Evolutionary conservation across 2,113 vertebrate species (phyloP).

Genomic region (Crotalus horridus): DNA sequence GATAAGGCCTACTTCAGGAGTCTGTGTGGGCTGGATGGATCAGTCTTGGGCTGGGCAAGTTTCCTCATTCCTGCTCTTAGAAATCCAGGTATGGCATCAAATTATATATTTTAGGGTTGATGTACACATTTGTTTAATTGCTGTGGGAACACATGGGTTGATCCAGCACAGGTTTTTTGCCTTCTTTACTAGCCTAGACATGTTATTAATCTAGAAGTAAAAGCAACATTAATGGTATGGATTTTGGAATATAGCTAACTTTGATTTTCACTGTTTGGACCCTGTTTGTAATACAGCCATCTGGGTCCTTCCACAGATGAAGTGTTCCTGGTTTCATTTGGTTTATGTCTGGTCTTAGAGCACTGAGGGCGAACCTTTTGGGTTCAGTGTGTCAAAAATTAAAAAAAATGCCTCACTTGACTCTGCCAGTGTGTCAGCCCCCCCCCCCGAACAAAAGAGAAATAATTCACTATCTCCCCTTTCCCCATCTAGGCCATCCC

Average conservation of each 20-base stretch:
- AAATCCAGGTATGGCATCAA: background rate
- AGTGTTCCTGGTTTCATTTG: background rate
- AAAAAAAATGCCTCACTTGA: too few species aligned
- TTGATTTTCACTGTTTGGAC: background rate
- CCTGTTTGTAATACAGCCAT: background rate
- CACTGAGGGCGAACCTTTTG: background rate
- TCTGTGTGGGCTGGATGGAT: background rate
- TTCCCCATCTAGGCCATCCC: too few species aligned
- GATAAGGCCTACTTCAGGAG: background rate
- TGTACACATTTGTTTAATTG: background rate
- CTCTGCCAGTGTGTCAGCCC: too few species aligned
- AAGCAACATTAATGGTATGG: background rate
- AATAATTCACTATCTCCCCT: too few species aligned
- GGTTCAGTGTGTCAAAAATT: too few species aligned
- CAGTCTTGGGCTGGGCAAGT: background rate
- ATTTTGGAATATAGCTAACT: background rate
- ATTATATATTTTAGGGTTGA: background rate
- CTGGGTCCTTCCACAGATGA: background rate
- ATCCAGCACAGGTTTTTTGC: background rate
- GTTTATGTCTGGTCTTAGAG: background rate
- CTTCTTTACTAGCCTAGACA: background rate
- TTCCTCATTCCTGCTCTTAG: background rate
- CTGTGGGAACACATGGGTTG: background rate
- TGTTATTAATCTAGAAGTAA: background rate
- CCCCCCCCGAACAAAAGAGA: too few species aligned